phyloP scores from a whole-genome alignment of 2,797 vertebrate genomes.

The Thalassophryne amazonica region DNA sequence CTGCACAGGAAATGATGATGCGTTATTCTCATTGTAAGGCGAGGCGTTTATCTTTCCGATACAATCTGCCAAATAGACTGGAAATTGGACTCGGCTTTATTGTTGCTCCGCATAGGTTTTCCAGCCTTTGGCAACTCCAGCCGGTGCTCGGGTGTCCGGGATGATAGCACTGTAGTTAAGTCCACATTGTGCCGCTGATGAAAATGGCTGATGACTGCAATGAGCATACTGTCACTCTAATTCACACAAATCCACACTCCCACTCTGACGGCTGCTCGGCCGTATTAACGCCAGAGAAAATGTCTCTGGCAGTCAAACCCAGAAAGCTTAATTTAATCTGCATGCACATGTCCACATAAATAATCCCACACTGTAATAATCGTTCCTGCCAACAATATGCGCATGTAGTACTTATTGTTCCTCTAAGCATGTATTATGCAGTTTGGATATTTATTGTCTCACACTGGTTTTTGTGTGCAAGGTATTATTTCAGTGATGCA shows the following conservation, averaged over 20 bases:
- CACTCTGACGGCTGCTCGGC: constrained; percentile 57
- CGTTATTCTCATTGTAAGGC: no score
- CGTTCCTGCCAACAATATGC: constrained; percentile 42
- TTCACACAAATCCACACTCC: constrained; percentile 53
- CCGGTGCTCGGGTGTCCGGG: constrained; percentile 29
- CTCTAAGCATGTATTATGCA: constrained; percentile 40
- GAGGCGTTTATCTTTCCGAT: no score
- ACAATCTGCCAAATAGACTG: constrained; percentile 28
- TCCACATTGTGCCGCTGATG: constrained; percentile 47
- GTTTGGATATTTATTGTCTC: constrained; percentile 14
- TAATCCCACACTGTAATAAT: constrained; percentile 43
- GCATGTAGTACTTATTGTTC: constrained; percentile 34
- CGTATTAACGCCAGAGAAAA: constrained; percentile 48
- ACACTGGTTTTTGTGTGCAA: constrained; percentile 3
- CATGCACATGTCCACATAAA: constrained; percentile 53
- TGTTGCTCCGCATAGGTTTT: constrained; percentile 11
- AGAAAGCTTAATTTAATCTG: constrained; percentile 48
- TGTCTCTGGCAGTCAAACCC: constrained; percentile 44
- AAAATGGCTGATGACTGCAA: constrained; percentile 63
- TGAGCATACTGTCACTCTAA: constrained; percentile 69
- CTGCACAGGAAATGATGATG: no score
- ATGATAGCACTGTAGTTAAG: constrained; percentile 16
- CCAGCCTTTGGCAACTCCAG: constrained; percentile 17
- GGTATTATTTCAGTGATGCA: background rate
- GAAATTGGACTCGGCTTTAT: constrained; percentile 41